Evolutionary conservation across 2,888 invertebrate genomes (phyloP).

Genomic region (Timema podura): DNA sequence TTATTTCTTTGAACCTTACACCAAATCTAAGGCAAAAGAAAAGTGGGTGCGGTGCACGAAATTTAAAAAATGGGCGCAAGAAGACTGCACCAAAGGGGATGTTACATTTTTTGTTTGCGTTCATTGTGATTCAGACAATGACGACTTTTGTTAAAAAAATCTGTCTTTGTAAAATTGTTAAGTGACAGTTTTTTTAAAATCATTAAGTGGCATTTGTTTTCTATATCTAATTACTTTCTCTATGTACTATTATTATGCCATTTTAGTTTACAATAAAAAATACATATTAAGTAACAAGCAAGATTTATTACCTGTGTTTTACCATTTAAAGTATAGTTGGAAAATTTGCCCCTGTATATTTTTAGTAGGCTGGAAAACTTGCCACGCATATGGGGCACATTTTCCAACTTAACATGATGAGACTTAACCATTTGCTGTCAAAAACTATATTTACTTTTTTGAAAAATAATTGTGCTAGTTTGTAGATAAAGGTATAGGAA

Average conservation of each 20-base stretch:
- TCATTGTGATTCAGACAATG: slow-evolving; percentile 12
- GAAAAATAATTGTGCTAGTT: too few relatives aligned
- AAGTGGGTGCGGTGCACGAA: background rate
- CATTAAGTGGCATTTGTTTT: too few relatives aligned
- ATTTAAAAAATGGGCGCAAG: slow-evolving; percentile 16
- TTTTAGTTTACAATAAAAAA: background rate
- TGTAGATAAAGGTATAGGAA: too few relatives aligned
- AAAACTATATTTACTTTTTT: too few relatives aligned
- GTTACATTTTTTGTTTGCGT: slow-evolving; percentile 12
- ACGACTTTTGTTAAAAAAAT: background rate
- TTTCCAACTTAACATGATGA: too few relatives aligned
- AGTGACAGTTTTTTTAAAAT: background rate
- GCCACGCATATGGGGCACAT: too few relatives aligned
- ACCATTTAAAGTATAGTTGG: too few relatives aligned
- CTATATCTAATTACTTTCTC: background rate
- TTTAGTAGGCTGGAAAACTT: too few relatives aligned
- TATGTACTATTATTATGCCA: background rate
- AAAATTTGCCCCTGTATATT: too few relatives aligned
- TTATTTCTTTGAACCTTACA: slow-evolving; percentile 1
- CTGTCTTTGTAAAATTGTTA: background rate
- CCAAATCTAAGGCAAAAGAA: background rate
- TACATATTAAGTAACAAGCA: too few relatives aligned
- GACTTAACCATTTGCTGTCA: too few relatives aligned
- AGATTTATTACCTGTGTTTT: too few relatives aligned
- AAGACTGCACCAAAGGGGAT: background rate